A percentile compares a stretch with the other conserved stretches of the same genome.
Evolutionary conservation across 1,140 invertebrate genomes (phyloP).

Genomic region (Drosophila gunungcola): DNA sequence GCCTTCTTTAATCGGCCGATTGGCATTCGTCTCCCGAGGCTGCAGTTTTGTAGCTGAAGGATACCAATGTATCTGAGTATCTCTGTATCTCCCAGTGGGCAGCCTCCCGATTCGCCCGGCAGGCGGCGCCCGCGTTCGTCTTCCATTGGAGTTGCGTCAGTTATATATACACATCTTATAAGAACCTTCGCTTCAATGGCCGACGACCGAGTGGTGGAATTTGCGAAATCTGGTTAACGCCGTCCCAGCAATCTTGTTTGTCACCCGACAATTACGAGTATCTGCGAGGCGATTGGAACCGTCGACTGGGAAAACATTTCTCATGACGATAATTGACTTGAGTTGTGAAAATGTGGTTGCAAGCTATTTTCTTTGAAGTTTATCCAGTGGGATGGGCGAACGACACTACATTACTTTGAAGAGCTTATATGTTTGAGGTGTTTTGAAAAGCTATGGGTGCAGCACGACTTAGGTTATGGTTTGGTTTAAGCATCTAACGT

Average conservation of each 20-base stretch:
- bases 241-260: conserved; percentile 31
- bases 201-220: conserved; percentile 14
- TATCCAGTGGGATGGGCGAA: neutral
- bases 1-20: conserved; percentile 47
- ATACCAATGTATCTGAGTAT: conserved; percentile 24
- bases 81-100: conserved; percentile 17
- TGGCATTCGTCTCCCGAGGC: conserved; percentile 45
- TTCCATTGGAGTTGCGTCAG: conserved; percentile 37
- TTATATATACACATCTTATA: conserved; percentile 14
- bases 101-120: conserved; percentile 55
- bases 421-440: conserved; percentile 4
- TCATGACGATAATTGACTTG: conserved; percentile 42
- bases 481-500: neutral
- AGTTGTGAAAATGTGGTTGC: conserved; percentile 14
- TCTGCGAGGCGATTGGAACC: conserved; percentile 14
- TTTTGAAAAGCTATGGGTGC: conserved; percentile 16
- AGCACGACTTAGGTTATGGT: neutral
- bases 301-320: conserved; percentile 25
- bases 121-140: conserved; percentile 32
- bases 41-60: conserved; percentile 23
- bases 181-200: conserved; percentile 25
- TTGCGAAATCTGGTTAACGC: conserved; percentile 28
- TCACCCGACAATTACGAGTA: conserved; percentile 35
- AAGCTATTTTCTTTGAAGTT: conserved; percentile 7
- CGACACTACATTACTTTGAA: neutral